Percentiles rank a stretch among this genome's conserved stretches.
Evolutionary conservation across 2,888 invertebrate species (phyloP).

Genomic region (Agonopterix heracliana): DNA sequence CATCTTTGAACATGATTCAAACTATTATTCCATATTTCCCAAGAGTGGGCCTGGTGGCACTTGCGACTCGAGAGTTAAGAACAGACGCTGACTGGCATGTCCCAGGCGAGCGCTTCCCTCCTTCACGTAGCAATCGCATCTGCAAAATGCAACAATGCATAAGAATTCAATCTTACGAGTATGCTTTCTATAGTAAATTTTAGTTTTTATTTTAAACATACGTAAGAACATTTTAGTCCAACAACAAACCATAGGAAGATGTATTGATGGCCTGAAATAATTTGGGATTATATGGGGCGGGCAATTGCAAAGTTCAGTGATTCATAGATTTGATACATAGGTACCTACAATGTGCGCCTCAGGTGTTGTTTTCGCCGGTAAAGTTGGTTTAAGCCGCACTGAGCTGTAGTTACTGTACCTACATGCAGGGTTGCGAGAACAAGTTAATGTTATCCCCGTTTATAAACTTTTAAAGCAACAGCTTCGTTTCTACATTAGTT

Average conservation of each 20-base stretch:
- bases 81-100: constrained; percentile 68
- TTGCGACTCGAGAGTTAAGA: constrained; percentile 43
- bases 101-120: constrained; percentile 56
- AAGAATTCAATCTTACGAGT: constrained; percentile 63
- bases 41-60: constrained; percentile 14
- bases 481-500: constrained; percentile 16
- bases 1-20: too few relatives aligned
- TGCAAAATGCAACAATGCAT: constrained; percentile 71
- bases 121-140: constrained; percentile 61
- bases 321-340: constrained; percentile 33
- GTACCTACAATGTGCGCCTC: constrained; percentile 30
- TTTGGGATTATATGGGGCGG: too few relatives aligned
- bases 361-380: constrained; percentile 62
- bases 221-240: too few relatives aligned
- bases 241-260: too few relatives aligned
- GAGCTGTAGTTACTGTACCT: constrained; percentile 50
- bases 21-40: constrained; percentile 21
- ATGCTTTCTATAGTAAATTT: constrained; percentile 22
- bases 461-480: constrained; percentile 35
- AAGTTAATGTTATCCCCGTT: constrained; percentile 48
- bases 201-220: too few relatives aligned
- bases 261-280: too few relatives aligned
- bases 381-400: constrained; percentile 63
- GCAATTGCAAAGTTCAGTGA: constrained; percentile 15
- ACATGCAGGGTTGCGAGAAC: constrained; percentile 44